Conservation (phyloP, 2,797 vertebrate species). For the Argya squamiceps region DNA sequence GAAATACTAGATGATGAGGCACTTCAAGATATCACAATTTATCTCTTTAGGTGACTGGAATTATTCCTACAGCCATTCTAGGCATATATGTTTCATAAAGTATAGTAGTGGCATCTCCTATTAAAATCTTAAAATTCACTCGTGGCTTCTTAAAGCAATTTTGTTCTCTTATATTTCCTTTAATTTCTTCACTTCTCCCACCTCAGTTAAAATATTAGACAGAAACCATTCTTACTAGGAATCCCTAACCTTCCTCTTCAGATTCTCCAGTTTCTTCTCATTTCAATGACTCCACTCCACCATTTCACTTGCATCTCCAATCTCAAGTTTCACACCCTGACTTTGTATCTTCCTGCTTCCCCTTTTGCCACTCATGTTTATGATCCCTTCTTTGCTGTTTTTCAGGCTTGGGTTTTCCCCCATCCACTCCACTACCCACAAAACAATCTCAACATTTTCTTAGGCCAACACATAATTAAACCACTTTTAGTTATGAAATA, state of each 20-base stretch:
- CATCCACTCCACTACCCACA: not conserved
- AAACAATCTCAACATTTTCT: not conserved
- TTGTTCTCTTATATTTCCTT: not conserved
- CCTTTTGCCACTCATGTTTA: not conserved
- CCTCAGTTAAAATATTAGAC: not conserved
- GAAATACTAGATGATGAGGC: not conserved
- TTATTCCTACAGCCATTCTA: not conserved
- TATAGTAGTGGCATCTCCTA: not conserved
- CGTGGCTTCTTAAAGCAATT: not conserved
- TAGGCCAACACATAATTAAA: not conserved
- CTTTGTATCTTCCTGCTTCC: not conserved
- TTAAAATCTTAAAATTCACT: not conserved
- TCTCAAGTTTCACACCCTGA: not conserved
- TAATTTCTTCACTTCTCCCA: not conserved
- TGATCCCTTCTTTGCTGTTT: not conserved
- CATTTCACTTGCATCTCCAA: not conserved
- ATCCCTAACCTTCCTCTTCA: not conserved
- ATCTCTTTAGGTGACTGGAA: not conserved
- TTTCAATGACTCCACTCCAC: not conserved
- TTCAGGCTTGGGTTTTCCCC: not conserved
- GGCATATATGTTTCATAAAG: not conserved
- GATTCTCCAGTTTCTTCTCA: not conserved
- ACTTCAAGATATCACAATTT: not conserved
- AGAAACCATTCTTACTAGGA: not conserved
- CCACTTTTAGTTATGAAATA: not conserved